Evolutionary conservation across 2,888 invertebrate genomes (phyloP).

Genomic region (Nebria salina): DNA sequence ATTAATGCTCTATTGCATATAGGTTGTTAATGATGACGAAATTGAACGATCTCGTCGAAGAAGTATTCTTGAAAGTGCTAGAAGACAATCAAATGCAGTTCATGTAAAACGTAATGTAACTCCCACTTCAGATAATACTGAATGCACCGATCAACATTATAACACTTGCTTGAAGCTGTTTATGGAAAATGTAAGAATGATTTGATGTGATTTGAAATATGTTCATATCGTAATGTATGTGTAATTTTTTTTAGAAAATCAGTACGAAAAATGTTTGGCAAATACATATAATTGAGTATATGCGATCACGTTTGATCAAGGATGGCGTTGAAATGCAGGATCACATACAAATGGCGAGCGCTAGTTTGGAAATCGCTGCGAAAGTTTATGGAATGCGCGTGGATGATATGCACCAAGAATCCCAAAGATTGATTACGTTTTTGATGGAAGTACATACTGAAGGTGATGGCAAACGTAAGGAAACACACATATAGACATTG

Average conservation of each 20-base stretch:
- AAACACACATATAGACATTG: not conserved
- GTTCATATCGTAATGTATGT: not conserved
- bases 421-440: not conserved
- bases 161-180: constrained; percentile 50
- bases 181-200: not conserved
- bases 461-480: not conserved
- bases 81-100: not conserved
- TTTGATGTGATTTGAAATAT: not conserved
- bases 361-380: not conserved
- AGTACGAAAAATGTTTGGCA: constrained; percentile 3
- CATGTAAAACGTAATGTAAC: not conserved
- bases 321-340: not conserved
- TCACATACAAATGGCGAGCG: constrained; percentile 1
- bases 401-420: constrained; percentile 13
- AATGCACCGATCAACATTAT: constrained; percentile 9
- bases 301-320: not conserved
- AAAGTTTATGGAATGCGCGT: constrained; percentile 8
- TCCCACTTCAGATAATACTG: not conserved
- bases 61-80: not conserved
- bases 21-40: not conserved
- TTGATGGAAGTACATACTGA: not conserved
- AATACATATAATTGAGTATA: constrained; percentile 11
- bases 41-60: not conserved
- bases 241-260: not conserved
- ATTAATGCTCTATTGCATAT: not conserved